Conservation (phyloP, 1,140 invertebrate genomes). For the Leptinotarsa lineolata region DNA sequence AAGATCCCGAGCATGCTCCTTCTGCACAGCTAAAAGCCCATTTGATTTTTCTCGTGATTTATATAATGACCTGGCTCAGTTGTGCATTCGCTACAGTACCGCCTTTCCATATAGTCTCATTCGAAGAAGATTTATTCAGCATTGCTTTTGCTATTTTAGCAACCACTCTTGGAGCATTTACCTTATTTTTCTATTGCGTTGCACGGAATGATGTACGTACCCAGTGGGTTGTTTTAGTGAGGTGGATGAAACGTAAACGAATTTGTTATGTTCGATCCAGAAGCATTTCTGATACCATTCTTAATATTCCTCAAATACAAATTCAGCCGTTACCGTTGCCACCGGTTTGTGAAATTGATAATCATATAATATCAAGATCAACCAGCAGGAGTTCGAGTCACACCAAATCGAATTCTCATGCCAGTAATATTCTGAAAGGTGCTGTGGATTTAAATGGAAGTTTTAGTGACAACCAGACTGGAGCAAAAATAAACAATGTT, state of each 20-base stretch:
- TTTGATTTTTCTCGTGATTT: constrained; percentile 76
- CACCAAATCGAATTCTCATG: constrained; percentile 60
- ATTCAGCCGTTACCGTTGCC: constrained; percentile 53
- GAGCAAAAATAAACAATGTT: constrained; percentile 60
- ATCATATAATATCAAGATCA: constrained; percentile 60
- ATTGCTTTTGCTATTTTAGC: constrained; percentile 74
- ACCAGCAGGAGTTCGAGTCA: constrained; percentile 65
- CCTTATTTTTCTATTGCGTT: constrained; percentile 84
- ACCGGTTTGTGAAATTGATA: constrained; percentile 39
- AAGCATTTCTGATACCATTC: constrained; percentile 68
- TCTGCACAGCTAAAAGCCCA: constrained; percentile 80
- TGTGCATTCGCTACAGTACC: constrained; percentile 71
- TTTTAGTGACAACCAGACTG: constrained; percentile 39
- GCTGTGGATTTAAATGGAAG: constrained; percentile 55
- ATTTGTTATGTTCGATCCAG: constrained; percentile 62
- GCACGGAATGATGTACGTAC: constrained; percentile 79
- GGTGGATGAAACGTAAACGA: constrained; percentile 65
- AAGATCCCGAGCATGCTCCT: constrained; percentile 81
- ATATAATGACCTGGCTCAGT: constrained; percentile 74
- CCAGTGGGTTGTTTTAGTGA: constrained; percentile 70
- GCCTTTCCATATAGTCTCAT: constrained; percentile 65
- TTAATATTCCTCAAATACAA: constrained; percentile 60
- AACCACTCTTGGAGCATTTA: constrained; percentile 76
- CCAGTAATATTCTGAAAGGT: constrained; percentile 61
- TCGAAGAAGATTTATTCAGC: constrained; percentile 79